Evolutionary conservation across 2,113 vertebrate species (phyloP).

Genomic region (Litocranius walleri): DNA sequence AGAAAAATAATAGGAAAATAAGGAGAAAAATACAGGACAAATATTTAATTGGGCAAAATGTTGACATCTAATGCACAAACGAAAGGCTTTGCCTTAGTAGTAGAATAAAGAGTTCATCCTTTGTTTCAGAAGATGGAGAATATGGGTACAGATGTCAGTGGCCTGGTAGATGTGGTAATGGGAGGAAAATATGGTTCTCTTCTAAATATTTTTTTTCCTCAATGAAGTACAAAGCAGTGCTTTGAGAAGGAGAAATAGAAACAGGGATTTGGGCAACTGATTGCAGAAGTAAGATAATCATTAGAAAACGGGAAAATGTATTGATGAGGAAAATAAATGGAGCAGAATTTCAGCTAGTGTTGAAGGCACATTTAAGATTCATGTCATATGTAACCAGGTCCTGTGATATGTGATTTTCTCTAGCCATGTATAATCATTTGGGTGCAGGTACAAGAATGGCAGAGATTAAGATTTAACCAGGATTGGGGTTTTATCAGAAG

Average conservation of each 20-base stretch:
- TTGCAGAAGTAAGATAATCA: not conserved
- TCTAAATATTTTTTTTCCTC: not conserved
- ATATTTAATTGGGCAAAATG: not conserved
- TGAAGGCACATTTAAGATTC: not conserved
- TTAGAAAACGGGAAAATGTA: not conserved
- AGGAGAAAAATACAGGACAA: not conserved
- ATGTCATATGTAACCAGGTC: not conserved
- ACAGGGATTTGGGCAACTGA: not conserved
- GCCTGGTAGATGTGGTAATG: not conserved
- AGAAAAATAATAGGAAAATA: not conserved
- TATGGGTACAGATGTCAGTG: not conserved
- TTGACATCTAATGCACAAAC: not conserved
- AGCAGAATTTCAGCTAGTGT: not conserved
- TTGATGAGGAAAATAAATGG: not conserved
- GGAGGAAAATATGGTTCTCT: not conserved
- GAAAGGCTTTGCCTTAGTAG: not conserved
- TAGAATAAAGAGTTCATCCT: not conserved
- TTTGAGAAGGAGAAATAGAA: not conserved
- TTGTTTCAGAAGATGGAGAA: not conserved
- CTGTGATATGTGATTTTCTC: not conserved
- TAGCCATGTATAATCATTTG: not conserved
- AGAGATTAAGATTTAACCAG: not conserved
- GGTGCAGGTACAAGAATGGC: not conserved
- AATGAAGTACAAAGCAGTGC: not conserved
- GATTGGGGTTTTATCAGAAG: not conserved